Percentiles rank a stretch among this genome's conserved stretches.
These are phyloP conservation scores for Pycnomerus fuliginosus DNA, from an alignment of 2,888 invertebrate genomes.

Conservation along the genomic window DNA sequence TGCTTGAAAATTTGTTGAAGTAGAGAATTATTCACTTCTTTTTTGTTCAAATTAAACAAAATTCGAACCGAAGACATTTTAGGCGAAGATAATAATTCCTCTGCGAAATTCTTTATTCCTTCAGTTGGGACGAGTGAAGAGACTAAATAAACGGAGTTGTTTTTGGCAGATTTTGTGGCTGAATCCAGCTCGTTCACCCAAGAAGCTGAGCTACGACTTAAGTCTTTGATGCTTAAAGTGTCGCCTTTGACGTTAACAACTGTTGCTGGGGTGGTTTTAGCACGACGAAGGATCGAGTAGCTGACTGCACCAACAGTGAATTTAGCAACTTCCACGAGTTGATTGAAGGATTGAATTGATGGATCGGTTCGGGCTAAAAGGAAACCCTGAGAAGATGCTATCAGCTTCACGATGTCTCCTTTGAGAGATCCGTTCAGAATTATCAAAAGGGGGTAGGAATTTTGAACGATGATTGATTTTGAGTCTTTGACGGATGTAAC, in stretches of 20 bases:
- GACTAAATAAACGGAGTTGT: constrained; percentile 39
- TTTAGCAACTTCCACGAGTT: constrained; percentile 38
- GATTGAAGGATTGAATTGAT: constrained; percentile 28
- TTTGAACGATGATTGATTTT: constrained; percentile 41
- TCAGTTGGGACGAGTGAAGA: constrained; percentile 43
- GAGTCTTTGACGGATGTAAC: constrained; percentile 38
- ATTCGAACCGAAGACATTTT: constrained; percentile 38
- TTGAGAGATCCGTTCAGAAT: constrained; percentile 39
- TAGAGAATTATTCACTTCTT: constrained; percentile 61
- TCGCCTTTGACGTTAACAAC: constrained; percentile 41
- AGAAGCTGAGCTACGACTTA: constrained; percentile 36
- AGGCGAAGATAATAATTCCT: constrained; percentile 35
- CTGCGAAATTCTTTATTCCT: constrained; percentile 44
- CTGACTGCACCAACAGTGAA: constrained; percentile 34
- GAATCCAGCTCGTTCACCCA: constrained; percentile 44
- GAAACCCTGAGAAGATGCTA: constrained; percentile 41
- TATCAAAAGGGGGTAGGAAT: constrained; percentile 43
- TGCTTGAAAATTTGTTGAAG: constrained; percentile 66
- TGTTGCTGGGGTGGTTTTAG: constrained; percentile 28
- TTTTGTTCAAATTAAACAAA: constrained; percentile 62
- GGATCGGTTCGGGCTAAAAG: constrained; percentile 39
- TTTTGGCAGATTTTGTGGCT: constrained; percentile 27
- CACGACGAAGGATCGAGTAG: constrained; percentile 45
- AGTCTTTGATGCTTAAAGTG: constrained; percentile 42
- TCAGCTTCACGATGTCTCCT: constrained; percentile 40